Evolutionary conservation across 2,113 vertebrate genomes (phyloP).

Genomic region (Pseudonaja textilis): DNA sequence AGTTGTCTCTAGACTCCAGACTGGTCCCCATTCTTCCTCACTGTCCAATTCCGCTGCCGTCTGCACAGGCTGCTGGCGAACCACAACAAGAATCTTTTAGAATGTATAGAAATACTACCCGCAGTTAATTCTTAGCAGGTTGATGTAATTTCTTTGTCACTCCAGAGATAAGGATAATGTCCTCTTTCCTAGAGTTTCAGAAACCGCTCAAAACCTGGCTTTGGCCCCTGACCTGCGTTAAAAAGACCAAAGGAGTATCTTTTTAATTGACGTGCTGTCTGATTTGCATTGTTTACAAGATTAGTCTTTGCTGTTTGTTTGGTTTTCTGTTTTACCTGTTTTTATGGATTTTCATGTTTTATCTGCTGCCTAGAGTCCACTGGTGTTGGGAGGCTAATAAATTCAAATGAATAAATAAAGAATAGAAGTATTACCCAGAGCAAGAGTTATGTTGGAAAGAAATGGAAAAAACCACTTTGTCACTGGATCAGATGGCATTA

Average conservation of each 20-base stretch:
- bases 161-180: neutral
- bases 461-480: neutral
- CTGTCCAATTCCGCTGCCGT: no score
- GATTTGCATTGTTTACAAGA: neutral
- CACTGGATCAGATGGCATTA: neutral
- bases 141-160: neutral
- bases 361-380: neutral
- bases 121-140: neutral
- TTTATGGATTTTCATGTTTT: neutral
- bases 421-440: neutral
- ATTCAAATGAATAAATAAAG: neutral
- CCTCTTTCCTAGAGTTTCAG: neutral
- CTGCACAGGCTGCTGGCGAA: no score
- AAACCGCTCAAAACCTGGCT: neutral
- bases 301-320: neutral
- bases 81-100: neutral
- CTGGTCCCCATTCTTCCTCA: no score
- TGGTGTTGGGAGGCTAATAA: neutral
- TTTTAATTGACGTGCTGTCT: neutral
- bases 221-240: neutral
- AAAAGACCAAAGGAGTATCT: no score
- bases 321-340: neutral
- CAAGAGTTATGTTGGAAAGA: neutral
- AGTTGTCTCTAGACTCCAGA: no score
- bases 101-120: neutral